Evolutionary conservation across 2,888 invertebrate genomes (phyloP).

Genomic region (Anthophora plumipes): DNA sequence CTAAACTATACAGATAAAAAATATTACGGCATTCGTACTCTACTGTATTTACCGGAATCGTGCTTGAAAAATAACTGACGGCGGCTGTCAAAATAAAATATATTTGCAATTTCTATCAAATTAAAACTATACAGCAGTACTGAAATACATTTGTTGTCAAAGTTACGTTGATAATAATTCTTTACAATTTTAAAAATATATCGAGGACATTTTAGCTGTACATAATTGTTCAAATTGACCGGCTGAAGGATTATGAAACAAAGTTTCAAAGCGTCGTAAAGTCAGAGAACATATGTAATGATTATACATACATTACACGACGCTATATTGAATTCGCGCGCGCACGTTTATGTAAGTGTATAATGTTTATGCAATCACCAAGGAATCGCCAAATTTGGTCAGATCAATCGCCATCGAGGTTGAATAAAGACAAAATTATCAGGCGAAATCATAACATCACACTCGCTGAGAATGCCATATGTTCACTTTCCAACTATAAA

Average conservation of each 20-base stretch:
- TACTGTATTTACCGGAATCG: too few species aligned
- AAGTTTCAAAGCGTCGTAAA: conserved; percentile 1
- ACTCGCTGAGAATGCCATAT: neutral
- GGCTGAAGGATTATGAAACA: conserved; percentile 17
- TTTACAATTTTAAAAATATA: neutral
- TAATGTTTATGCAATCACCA: conserved; percentile 14
- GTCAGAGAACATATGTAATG: neutral
- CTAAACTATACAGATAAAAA: too few species aligned
- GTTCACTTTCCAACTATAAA: conserved; percentile 42
- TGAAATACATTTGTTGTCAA: too few species aligned
- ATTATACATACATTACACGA: neutral
- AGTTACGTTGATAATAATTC: too few species aligned
- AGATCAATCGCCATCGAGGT: conserved; percentile 30
- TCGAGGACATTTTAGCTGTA: neutral
- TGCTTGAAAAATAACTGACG: too few species aligned
- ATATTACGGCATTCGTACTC: too few species aligned
- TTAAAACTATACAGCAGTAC: too few species aligned
- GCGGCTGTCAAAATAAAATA: too few species aligned
- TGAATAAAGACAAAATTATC: conserved; percentile 50
- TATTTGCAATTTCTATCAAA: too few species aligned
- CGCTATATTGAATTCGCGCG: neutral
- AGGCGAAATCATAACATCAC: conserved; percentile 29
- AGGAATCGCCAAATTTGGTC: conserved; percentile 70
- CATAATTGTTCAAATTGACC: neutral
- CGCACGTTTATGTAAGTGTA: neutral